Evolutionary conservation across 2,797 vertebrate species (phyloP), one percentile per base, ranked within the genome.

Genomic region (Eulemur rubriventer): DNA sequence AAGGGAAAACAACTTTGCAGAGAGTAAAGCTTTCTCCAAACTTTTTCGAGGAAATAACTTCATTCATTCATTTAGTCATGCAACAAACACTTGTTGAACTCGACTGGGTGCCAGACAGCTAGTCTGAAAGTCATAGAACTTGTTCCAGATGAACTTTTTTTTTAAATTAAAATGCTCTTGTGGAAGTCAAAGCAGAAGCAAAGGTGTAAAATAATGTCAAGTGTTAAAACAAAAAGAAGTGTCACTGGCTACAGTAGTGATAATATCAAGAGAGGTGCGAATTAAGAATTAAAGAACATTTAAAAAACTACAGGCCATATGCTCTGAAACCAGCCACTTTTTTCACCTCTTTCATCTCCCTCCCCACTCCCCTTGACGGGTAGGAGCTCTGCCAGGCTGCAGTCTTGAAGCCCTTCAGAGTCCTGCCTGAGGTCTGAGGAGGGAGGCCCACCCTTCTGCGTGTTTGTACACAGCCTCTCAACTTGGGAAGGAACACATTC

Each of bases 31-130:
- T 35, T 35, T 30, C 69, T 67, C 67, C 17, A 4, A 88, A 43
- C 46, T 70, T 93, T 92, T 80, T 52, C 2, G 0, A 81, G 50
- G 46, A 33, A 50, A 65, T 65, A 26, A 13, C 46, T 91, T 89
- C 33, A 48, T 76, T 89, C 52, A 67, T 76, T 90, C 11, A 0
- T 88, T 92, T 65, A 52, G 89, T 95, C 90, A 78, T 65, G 94
- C 76, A 85, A 81, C 96, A 88, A 94, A 95, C 93, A 95, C 92
- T 73, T 92, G 88, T 92, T 69, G 67, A 96, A 61, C 73, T 12
- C 1, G 1, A 67, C 18, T 57, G 30, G 35, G 46, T 90, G 65
- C 35, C 89, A 83, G 80, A 57, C 63, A 72, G 33, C 87, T 57
- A 78, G 69, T 55, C 22, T 79, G 57, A 70, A 90, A 87, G 6